Percentiles rank a stretch among this genome's conserved stretches.
phyloP scores from a whole-genome alignment of 2,888 invertebrate species.

The Trichogramma evanescens region DNA sequence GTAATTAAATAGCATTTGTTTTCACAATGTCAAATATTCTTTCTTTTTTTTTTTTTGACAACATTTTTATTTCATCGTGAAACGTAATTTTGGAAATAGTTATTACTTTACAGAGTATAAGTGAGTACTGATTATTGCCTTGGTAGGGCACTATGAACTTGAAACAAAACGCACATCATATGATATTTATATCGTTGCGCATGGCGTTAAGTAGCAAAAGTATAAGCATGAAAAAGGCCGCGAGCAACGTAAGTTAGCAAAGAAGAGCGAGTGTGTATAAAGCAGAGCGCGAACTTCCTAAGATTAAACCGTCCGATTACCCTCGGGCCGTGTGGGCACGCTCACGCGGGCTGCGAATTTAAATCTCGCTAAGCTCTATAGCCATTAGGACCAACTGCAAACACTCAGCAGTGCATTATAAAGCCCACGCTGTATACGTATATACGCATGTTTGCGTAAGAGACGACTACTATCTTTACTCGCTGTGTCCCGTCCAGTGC shows the following conservation, averaged over 20 bases:
- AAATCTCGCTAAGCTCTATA: conserved; percentile 45
- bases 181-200: too few species aligned
- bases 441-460: conserved; percentile 19
- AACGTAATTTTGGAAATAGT: too few species aligned
- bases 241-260: conserved; percentile 34
- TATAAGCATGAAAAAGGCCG: conserved; percentile 22
- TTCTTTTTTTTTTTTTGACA: too few species aligned
- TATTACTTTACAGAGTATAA: too few species aligned
- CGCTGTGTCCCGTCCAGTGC: too few species aligned
- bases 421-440: conserved; percentile 12
- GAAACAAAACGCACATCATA: too few species aligned
- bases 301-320: conserved; percentile 36
- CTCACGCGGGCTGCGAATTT: conserved; percentile 35
- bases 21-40: too few species aligned
- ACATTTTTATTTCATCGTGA: too few species aligned
- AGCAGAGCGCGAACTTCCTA: conserved; percentile 24
- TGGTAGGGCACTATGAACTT: too few species aligned
- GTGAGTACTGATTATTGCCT: too few species aligned
- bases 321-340: conserved; percentile 19
- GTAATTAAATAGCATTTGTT: too few species aligned
- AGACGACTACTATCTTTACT: too few species aligned
- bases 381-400: conserved; percentile 46
- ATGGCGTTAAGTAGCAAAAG: conserved; percentile 7
- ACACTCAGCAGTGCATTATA: conserved; percentile 46
- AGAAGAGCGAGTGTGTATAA: conserved; percentile 26